These are phyloP conservation scores for Drosophila sechellia DNA, from an alignment of 1,140 invertebrate species.

Conservation along the genomic window DNA sequence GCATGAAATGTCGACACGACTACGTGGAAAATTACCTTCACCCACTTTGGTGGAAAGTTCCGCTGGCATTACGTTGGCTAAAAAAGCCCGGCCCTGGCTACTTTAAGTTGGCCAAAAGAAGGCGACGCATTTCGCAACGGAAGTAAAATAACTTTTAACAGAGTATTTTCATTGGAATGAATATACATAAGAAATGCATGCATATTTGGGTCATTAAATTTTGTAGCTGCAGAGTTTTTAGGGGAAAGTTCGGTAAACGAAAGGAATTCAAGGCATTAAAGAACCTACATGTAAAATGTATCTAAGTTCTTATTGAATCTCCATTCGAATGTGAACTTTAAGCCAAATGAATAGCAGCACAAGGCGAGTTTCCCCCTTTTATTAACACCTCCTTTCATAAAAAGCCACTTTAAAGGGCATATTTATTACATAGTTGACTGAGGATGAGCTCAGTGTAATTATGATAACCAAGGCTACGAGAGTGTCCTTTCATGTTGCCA, in stretches of 20 bases:
- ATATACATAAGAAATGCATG: neutral
- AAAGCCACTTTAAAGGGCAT: neutral
- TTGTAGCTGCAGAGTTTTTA: neutral
- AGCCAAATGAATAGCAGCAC: neutral
- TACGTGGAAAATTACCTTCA: constrained; percentile 73
- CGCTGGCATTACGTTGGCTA: constrained; percentile 7
- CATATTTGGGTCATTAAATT: neutral
- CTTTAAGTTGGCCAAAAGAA: constrained; percentile 29
- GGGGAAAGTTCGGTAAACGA: neutral
- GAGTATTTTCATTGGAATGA: constrained; percentile 9
- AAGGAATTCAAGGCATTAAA: neutral
- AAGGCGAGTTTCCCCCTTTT: no score
- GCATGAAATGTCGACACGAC: constrained; percentile 67
- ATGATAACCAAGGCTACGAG: constrained; percentile 17
- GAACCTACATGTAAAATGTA: no score
- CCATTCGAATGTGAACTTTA: neutral
- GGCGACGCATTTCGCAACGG: constrained; percentile 16
- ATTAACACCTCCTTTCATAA: neutral
- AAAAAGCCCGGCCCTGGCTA: constrained; percentile 19
- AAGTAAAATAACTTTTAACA: constrained; percentile 23
- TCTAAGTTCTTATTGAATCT: no score
- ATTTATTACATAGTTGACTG: constrained; percentile 8
- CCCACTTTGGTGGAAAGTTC: constrained; percentile 63
- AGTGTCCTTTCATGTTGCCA: constrained; percentile 8
- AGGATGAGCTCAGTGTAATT: constrained; percentile 17